These are phyloP conservation scores for Oncorhynchus keta DNA, from an alignment of 2,113 vertebrate species.

Conservation along the genomic window DNA sequence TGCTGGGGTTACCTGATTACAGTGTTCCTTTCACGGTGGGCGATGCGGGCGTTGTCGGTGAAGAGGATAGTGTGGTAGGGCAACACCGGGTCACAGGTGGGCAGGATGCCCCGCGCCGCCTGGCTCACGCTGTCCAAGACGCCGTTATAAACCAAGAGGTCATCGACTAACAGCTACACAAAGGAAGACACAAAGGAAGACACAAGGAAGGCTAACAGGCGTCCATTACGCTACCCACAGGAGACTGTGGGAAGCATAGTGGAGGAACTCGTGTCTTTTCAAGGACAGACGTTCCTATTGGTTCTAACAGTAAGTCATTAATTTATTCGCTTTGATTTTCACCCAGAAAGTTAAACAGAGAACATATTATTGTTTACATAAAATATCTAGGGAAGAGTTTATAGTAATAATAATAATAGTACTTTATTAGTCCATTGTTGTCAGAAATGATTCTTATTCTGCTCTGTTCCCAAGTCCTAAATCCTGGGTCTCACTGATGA, in stretches of 20 bases:
- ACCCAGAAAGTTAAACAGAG: background rate
- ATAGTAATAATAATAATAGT: too few species aligned
- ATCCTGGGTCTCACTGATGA: too few species aligned
- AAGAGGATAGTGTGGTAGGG: constrained; percentile 94
- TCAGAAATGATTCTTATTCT: too few species aligned
- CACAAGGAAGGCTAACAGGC: too few species aligned
- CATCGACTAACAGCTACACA: constrained; percentile 90
- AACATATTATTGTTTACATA: too few species aligned
- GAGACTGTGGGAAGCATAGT: background rate
- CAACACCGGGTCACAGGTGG: constrained; percentile 83
- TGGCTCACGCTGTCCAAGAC: constrained; percentile 84
- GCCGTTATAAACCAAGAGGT: constrained; percentile 94
- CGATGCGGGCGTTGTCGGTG: constrained; percentile 77
- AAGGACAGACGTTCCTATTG: too few species aligned
- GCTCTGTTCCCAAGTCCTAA: too few species aligned
- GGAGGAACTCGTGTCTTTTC: background rate
- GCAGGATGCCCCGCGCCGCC: constrained; percentile 83
- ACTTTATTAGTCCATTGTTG: too few species aligned
- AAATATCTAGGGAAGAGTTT: too few species aligned
- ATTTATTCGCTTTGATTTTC: background rate
- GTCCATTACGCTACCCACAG: background rate
- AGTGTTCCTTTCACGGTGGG: constrained; percentile 79
- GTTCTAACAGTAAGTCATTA: too few species aligned
- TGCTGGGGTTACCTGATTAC: constrained; percentile 78
- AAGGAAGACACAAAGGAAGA: constrained; percentile 16